Evolutionary conservation across 2,113 vertebrate genomes (phyloP), one percentile per base, ranked within the genome.

Genomic region (Hylia prasina): DNA sequence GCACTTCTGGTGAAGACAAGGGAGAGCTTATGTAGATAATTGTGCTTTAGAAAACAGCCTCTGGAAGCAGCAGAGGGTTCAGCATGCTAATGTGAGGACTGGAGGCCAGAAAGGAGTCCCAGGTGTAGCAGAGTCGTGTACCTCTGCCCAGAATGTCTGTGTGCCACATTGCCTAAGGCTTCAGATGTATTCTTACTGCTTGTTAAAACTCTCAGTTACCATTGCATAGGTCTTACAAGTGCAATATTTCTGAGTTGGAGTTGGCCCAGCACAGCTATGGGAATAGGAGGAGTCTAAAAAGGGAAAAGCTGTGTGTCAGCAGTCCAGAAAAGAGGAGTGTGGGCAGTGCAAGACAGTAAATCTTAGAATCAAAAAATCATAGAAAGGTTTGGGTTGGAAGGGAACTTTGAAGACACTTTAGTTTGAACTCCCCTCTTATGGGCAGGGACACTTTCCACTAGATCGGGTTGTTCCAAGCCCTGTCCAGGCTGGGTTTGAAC

Each of bases 161-260:
- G 77, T 89, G 83, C 70, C 37, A 15, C 53, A 2, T 79, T 69
- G 51, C 82, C 57, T 66, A 15, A 51, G 94, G 87, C 69, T 94
- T 77, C 65, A 45, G 73, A 35, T 84, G n/a, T 37, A 56, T 95
- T 94, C 47, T 51, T 39, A 12, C 2, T 78, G 53, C 77, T 89
- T 76, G 64, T 83, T 83, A 86, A 61, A 90, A 69, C 58, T 88
- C 11, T 6, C 23, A 25, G 40, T 88, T 87, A 80, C 54, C 6
- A 2, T n/a, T 70, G 60, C 3, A 2, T 80, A 56, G 40, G 51
- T 89, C 86, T 86, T 73, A 35, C 22, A 88, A 83, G 88, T 73
- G 79, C 86, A 92, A 2, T 93, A 83, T 94, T 95, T 94, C 53
- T 90, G 82, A 89, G 66, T 28, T 81, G 82, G 71, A 94, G 27